Base-by-base conservation (phyloP, 2,113 vertebrate genomes). In the Prunella himalayana region DNA sequence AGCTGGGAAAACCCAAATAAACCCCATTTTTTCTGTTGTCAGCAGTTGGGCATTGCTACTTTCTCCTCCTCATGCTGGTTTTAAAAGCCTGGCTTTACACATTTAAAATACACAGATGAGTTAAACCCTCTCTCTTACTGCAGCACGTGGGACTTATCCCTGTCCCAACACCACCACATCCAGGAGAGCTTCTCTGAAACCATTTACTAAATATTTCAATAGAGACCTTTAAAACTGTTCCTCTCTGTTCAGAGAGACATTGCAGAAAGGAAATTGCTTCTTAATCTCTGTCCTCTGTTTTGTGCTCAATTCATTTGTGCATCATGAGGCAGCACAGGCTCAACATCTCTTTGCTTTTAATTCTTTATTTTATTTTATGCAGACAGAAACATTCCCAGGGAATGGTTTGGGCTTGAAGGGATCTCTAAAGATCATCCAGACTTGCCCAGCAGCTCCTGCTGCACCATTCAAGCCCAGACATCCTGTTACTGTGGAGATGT, bases 61-160 rank as follows among this genome's bases (percentile, higher is more conserved):
- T 89, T 45, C 30, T 69, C 39, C 27, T 49, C 33, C 2, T 9
- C 1, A 3, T 11, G 31, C n/a, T 82, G 42, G 9, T 41, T 82
- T 51, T 42, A 51, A 69, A 92, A 87, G 45, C 21, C 31, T 76
- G 66, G 19, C 33, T 86, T 83, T 31, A 14, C 31, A 47, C 12
- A 2, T 70, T 69, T 65, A 56, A 35, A 83, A 31, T 9, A 9
- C 8, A 28, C 13, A 35, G 28, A 14, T 31, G 14, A 31, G 25
- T 56, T 51, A 49, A 95, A 53, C 28, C 22, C 23, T 54, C 22
- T 42, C 35, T 61, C 24, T 25, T 44, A 25, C 21, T 35, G 60
- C 69, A 69, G 53, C 31, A 5, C 0, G 0, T 28, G 31, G 17
- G n/a, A 42, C 42, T 82, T 63, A 51, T 66, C 37, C 2, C 37